Percentiles rank a stretch among this genome's conserved stretches.
These are phyloP conservation scores for Dioctria linearis DNA, from an alignment of 2,888 invertebrate species.

Conservation along the genomic window DNA sequence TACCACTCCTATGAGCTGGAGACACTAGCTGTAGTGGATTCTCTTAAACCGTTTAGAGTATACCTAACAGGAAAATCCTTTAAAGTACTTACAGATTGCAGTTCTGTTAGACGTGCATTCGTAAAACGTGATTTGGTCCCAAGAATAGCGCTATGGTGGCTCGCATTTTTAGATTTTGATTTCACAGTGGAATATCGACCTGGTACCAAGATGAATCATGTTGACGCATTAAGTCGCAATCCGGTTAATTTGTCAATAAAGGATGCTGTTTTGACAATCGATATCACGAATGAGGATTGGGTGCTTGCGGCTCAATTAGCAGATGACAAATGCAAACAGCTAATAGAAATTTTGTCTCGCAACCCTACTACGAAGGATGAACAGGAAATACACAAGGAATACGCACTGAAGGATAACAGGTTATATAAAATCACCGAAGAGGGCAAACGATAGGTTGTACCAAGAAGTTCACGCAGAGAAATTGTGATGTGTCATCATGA, in stretches of 20 bases:
- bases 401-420: not conserved
- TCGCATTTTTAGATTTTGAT: too few species aligned
- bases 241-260: not conserved
- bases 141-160: too few species aligned
- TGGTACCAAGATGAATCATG: not conserved
- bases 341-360: not conserved
- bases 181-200: not conserved
- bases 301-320: not conserved
- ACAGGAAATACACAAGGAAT: not conserved
- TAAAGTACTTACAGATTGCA: too few species aligned
- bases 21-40: too few species aligned
- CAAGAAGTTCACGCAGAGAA: not conserved
- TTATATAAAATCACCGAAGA: not conserved
- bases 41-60: too few species aligned
- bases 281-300: not conserved
- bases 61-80: too few species aligned
- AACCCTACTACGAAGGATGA: not conserved
- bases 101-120: too few species aligned
- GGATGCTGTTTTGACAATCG: not conserved
- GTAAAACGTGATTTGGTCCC: too few species aligned
- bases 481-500: conserved; percentile 4
- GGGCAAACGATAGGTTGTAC: conserved; percentile 11
- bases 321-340: not conserved
- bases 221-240: not conserved
- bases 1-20: too few species aligned